These are phyloP conservation scores for Chloromyia formosa DNA, from an alignment of 2,888 invertebrate species.

Conservation along the genomic window DNA sequence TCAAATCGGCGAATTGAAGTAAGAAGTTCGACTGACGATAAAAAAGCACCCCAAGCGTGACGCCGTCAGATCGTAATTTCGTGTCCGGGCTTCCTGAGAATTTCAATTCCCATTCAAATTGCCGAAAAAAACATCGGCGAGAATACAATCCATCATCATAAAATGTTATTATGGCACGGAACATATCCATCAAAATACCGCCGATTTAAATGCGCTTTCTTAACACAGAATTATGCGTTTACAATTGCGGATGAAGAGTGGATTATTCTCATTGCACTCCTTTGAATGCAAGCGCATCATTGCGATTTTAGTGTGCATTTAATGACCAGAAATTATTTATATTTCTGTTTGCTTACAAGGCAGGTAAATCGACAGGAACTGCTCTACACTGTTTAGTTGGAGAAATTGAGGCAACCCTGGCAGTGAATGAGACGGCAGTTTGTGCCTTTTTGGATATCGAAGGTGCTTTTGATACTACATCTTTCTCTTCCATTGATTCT, in stretches of 20 bases:
- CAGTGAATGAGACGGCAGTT: no score
- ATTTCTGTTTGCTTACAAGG: background rate
- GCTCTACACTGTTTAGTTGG: no score
- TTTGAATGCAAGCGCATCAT: no score
- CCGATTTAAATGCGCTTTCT: slow-evolving; percentile 7
- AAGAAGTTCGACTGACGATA: slow-evolving; percentile 23
- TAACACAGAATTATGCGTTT: background rate
- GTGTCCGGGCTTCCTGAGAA: background rate
- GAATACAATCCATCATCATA: slow-evolving; percentile 40
- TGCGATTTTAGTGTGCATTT: background rate
- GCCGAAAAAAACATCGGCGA: background rate
- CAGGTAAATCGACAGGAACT: no score
- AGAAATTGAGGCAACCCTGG: no score
- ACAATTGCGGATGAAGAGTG: background rate
- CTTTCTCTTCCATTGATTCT: no score
- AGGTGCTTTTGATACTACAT: no score
- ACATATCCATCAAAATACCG: slow-evolving; percentile 24
- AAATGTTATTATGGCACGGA: slow-evolving; percentile 34
- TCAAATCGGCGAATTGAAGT: slow-evolving; percentile 33
- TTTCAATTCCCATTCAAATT: slow-evolving; percentile 33
- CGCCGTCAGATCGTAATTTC: background rate
- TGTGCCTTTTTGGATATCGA: no score
- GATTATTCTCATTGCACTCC: no score
- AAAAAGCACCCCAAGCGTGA: slow-evolving; percentile 19
- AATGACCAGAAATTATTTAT: background rate